These are phyloP conservation scores for Pediacus dermestoides DNA, from an alignment of 2,888 invertebrate species.

Conservation along the genomic window DNA sequence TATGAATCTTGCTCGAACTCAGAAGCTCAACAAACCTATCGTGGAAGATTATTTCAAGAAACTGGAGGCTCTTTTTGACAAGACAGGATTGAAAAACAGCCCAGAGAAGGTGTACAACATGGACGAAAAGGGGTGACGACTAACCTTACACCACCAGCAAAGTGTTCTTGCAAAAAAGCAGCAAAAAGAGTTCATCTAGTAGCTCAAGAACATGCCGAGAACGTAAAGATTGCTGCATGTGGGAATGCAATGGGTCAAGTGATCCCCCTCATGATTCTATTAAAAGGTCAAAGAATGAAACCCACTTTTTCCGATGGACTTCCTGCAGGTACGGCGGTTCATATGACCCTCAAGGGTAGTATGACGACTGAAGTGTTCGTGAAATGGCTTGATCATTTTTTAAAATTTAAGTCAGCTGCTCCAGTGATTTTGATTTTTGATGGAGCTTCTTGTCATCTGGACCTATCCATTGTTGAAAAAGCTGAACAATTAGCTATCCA, in stretches of 20 bases:
- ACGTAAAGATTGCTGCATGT: constrained; percentile 32
- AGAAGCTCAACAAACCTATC: constrained; percentile 13
- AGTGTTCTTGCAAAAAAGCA: constrained; percentile 11
- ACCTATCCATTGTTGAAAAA: constrained; percentile 33
- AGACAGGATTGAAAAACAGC: constrained; percentile 19
- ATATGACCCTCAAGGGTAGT: constrained; percentile 30
- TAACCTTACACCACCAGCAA: constrained; percentile 26
- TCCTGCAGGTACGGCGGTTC: constrained; percentile 18
- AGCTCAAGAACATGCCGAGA: constrained; percentile 35
- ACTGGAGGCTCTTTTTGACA: constrained; percentile 21
- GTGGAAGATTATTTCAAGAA: constrained; percentile 27
- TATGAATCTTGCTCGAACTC: constrained; percentile 4
- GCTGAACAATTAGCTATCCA: constrained; percentile 32
- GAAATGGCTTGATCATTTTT: constrained; percentile 30
- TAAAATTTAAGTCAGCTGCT: constrained; percentile 28
- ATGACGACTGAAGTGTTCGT: constrained; percentile 30
- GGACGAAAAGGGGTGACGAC: constrained; percentile 29
- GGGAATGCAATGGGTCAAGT: constrained; percentile 30
- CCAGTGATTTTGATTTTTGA: constrained; percentile 33
- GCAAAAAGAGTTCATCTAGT: constrained; percentile 30
- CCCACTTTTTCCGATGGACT: constrained; percentile 17
- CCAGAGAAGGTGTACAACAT: constrained; percentile 33
- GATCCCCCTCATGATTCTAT: constrained; percentile 30
- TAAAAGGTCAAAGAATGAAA: constrained; percentile 21
- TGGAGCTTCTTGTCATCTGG: constrained; percentile 34